phyloP scores from a whole-genome alignment of 1,140 invertebrate genomes.

The Euura saliciscinereae region DNA sequence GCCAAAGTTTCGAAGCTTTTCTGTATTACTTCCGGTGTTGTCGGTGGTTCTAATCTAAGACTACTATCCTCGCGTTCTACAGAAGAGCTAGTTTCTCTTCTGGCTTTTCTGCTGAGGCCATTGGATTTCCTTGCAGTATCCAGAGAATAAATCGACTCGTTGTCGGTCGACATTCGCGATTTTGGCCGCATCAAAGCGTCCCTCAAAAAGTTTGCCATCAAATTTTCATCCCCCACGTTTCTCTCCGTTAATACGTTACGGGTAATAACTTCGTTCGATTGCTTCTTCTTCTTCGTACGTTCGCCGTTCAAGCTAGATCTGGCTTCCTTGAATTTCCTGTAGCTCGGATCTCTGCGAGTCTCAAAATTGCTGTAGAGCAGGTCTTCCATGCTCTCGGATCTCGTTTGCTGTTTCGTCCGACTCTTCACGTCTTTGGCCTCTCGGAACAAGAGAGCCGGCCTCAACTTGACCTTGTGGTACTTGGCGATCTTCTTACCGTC shows the following conservation, averaged over 20 bases:
- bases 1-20: conserved; percentile 40
- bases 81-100: background rate
- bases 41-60: conserved; percentile 43
- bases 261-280: background rate
- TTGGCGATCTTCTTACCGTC: conserved; percentile 20
- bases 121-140: conserved; percentile 9
- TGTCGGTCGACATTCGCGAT: conserved; percentile 23
- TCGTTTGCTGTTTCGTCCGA: background rate
- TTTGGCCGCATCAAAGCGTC: conserved; percentile 21
- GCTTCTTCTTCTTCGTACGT: conserved; percentile 8
- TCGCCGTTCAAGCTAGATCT: conserved; percentile 6
- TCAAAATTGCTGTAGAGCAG: conserved; percentile 6
- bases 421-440: background rate
- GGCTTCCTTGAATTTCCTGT: background rate
- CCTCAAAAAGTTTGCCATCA: conserved; percentile 27
- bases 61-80: conserved; percentile 9
- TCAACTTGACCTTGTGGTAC: conserved; percentile 24
- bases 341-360: background rate
- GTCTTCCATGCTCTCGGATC: background rate
- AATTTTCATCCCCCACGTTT: conserved; percentile 5
- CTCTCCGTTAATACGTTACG: background rate
- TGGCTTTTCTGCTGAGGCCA: background rate
- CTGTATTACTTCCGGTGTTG: conserved; percentile 46
- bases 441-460: conserved; percentile 10
- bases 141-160: conserved; percentile 30